Percentiles rank a stretch among this genome's conserved stretches.
Evolutionary conservation across 2,113 vertebrate species (phyloP).

Genomic region (Ovis aries): ARS-UI_Ramb_v3.0 NC_056077.1:13059501-13060000

Average conservation of each 20-base stretch:
- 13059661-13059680: neutral
- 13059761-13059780: neutral
- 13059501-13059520: neutral
- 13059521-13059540: neutral
- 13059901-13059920: neutral
- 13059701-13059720: neutral
- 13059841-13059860: neutral
- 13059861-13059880: neutral
- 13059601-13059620: neutral
- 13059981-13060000: neutral
- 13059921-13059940: neutral
- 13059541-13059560: neutral
- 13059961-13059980: neutral
- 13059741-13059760: neutral
- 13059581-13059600: neutral
- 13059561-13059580: neutral
- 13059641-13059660: neutral
- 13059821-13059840: neutral
- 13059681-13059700: neutral
- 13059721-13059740: conserved; percentile 9
- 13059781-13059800: neutral
- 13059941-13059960: neutral
- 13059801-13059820: neutral
- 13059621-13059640: neutral
- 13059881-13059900: conserved; percentile 30